Evolutionary conservation across 2,797 vertebrate species (phyloP).

Genomic region (Brotogeris chrysoptera): DNA sequence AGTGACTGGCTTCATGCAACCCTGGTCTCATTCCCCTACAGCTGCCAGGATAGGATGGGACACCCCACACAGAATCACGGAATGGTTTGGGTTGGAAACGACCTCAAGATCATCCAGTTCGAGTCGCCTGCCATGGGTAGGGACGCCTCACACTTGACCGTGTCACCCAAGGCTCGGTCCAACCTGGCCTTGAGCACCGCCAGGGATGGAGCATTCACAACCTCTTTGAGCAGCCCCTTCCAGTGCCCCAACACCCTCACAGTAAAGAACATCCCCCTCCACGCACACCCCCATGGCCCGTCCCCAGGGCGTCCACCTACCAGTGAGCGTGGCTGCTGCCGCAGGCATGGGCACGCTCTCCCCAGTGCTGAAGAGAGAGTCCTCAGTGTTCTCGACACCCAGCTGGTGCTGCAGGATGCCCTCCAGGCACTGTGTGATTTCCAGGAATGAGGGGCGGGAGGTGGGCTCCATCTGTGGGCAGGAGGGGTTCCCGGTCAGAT

Average conservation of each 20-base stretch:
- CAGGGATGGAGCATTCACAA: neutral
- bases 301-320: rapidly evolving
- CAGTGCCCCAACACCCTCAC: neutral
- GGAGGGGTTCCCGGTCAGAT: neutral
- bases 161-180: neutral
- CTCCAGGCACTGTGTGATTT: slow-evolving; percentile 85
- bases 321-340: rapidly evolving
- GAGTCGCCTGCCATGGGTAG: neutral
- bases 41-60: rapidly evolving
- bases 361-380: rapidly evolving
- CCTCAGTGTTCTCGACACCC: neutral
- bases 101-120: neutral
- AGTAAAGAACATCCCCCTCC: neutral
- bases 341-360: neutral
- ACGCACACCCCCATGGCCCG: neutral
- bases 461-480: slow-evolving; percentile 82
- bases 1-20: neutral
- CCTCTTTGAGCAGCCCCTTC: neutral
- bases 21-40: neutral
- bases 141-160: neutral
- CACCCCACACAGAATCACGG: neutral
- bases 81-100: neutral
- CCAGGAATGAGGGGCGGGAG: slow-evolving; percentile 86
- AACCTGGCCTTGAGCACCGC: neutral
- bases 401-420: slow-evolving; percentile 74